Conservation (phyloP, 2,888 invertebrate genomes). For the Orchesellides sinensis region DNA sequence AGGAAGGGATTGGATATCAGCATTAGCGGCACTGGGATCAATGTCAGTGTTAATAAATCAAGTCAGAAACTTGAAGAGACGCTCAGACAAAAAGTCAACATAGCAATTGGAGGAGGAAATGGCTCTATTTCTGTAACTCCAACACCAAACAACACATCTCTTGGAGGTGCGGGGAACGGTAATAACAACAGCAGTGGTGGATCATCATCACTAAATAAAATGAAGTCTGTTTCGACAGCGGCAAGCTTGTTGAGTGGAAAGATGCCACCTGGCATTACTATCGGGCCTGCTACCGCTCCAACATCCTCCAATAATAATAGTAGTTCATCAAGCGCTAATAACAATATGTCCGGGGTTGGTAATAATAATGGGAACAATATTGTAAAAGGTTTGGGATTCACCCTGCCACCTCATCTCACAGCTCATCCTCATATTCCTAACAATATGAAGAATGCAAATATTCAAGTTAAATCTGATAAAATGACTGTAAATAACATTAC, state of each 20-base stretch:
- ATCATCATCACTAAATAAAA: constrained; percentile 48
- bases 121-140: constrained; percentile 62
- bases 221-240: constrained; percentile 60
- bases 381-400: constrained; percentile 63
- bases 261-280: constrained; percentile 72
- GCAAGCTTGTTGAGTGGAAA: constrained; percentile 68
- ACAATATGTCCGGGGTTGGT: constrained; percentile 16
- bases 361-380: constrained; percentile 46
- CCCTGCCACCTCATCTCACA: constrained; percentile 66
- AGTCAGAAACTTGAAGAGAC: constrained; percentile 67
- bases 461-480: constrained; percentile 60
- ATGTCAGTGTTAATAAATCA: constrained; percentile 64
- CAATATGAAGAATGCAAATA: constrained; percentile 25
- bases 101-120: constrained; percentile 55
- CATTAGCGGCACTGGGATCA: constrained; percentile 70
- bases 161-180: constrained; percentile 20
- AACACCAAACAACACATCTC: constrained; percentile 20
- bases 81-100: constrained; percentile 67
- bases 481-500: constrained; percentile 16
- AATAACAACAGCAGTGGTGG: background rate
- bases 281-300: constrained; percentile 65
- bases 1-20: constrained; percentile 74
- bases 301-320: constrained; percentile 18
- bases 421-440: constrained; percentile 68
- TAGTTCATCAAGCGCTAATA: constrained; percentile 2